phyloP scores from a whole-genome alignment of 1,140 invertebrate genomes.

The Lepidotrigona ventralis region DNA sequence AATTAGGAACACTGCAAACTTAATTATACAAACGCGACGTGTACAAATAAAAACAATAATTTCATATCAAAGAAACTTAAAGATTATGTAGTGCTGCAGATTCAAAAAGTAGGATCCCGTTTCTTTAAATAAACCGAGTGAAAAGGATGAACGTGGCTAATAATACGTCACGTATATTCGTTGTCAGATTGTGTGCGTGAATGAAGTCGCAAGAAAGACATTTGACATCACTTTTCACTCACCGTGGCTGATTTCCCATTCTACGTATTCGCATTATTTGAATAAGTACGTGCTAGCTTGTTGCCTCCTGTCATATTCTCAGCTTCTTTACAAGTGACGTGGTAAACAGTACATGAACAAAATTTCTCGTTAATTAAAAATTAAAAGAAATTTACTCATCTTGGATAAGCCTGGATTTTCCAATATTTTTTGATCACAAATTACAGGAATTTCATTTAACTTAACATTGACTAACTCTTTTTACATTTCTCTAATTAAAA shows the following conservation, averaged over 20 bases:
- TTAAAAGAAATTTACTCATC: not conserved
- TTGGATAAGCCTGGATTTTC: no score
- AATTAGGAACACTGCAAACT: no score
- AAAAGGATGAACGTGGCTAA: not conserved
- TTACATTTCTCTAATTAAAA: no score
- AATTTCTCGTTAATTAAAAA: not conserved
- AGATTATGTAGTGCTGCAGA: not conserved
- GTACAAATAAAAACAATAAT: not conserved
- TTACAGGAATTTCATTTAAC: no score
- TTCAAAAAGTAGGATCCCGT: not conserved
- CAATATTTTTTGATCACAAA: no score
- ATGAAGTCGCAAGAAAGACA: not conserved
- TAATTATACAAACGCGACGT: no score
- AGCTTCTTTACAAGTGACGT: no score
- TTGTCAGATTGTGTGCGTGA: conserved; percentile 25
- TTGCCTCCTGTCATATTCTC: not conserved
- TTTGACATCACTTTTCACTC: conserved; percentile 56
- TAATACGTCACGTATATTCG: not conserved
- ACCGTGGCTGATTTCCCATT: conserved; percentile 45
- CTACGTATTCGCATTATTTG: conserved; percentile 22
- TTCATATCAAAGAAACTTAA: accelerated
- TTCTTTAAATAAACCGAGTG: not conserved
- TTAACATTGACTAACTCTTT: no score
- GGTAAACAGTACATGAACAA: no score
- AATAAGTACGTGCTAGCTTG: conserved; percentile 19